Conservation (phyloP, 1,140 invertebrate genomes). For the Dreissena polymorpha region DNA sequence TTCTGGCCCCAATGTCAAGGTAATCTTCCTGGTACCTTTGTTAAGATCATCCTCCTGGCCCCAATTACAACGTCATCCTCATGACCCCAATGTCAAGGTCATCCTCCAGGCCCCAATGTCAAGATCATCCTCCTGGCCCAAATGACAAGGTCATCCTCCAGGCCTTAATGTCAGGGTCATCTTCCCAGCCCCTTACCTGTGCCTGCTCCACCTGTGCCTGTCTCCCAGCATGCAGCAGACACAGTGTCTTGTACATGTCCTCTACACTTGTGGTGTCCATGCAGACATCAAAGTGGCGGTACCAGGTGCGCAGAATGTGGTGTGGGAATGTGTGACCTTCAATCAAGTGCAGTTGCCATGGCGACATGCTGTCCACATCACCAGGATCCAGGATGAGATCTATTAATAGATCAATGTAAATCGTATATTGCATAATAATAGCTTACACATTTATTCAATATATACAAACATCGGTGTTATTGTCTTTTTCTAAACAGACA, state of each 20-base stretch:
- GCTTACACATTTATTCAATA: neutral
- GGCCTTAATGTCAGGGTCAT: neutral
- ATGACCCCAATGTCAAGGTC: neutral
- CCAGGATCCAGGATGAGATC: conserved; percentile 75
- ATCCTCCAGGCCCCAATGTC: neutral
- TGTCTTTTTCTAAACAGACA: too few species aligned
- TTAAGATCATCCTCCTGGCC: neutral
- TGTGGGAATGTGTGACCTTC: conserved; percentile 72
- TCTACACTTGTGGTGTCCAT: conserved; percentile 70
- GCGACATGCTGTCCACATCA: conserved; percentile 71
- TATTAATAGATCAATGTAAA: conserved; percentile 47
- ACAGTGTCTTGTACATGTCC: conserved; percentile 85
- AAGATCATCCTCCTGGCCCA: too few species aligned
- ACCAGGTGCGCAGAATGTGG: conserved; percentile 70
- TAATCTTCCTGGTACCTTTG: neutral
- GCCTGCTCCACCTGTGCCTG: conserved; percentile 66
- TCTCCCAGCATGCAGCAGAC: conserved; percentile 94
- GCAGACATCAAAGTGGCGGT: conserved; percentile 65
- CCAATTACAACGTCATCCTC: neutral
- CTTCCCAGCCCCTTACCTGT: conserved; percentile 58
- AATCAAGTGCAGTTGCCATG: conserved; percentile 70
- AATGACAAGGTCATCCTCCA: neutral
- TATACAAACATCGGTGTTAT: too few species aligned
- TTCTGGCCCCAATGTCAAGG: too few species aligned
- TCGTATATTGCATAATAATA: neutral